Conservation (phyloP, 2,888 invertebrate species). For the Pyrrhia umbra region DNA sequence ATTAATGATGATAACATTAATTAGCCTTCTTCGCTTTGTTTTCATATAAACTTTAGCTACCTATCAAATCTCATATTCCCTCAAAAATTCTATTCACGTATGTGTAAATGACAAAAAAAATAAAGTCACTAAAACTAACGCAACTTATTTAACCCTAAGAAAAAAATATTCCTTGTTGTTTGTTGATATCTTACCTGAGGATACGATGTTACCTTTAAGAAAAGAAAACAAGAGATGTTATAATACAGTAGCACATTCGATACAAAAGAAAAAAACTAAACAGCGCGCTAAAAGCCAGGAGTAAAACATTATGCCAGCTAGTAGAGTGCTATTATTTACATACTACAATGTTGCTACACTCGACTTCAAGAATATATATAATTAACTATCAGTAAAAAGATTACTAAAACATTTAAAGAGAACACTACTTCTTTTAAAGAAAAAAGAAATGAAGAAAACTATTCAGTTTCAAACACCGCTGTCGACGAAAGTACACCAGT, state of each 20-base stretch:
- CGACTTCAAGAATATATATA: not conserved
- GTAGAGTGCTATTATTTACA: slow-evolving; percentile 6
- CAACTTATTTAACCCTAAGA: no score
- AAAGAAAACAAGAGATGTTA: slow-evolving; percentile 53
- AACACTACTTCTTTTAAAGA: not conserved
- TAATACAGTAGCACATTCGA: slow-evolving; percentile 45
- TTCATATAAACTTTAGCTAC: no score
- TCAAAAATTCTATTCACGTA: no score
- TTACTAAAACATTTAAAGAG: not conserved
- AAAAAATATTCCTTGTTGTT: slow-evolving; percentile 25
- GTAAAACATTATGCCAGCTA: slow-evolving; percentile 1
- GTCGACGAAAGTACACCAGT: slow-evolving; percentile 42
- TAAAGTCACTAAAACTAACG: not conserved
- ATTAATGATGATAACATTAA: no score
- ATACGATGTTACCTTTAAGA: slow-evolving; percentile 60
- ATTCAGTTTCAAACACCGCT: slow-evolving; percentile 10
- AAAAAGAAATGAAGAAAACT: not conserved
- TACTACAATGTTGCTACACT: slow-evolving; percentile 8
- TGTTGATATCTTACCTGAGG: slow-evolving; percentile 51
- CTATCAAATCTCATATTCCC: no score
- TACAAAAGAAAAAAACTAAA: slow-evolving; percentile 12
- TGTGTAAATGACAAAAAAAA: no score
- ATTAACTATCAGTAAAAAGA: not conserved
- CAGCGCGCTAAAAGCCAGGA: slow-evolving; percentile 13
- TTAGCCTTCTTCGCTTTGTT: no score